phyloP scores from a whole-genome alignment of 2,113 vertebrate genomes.

The Caloenas nicobarica region DNA sequence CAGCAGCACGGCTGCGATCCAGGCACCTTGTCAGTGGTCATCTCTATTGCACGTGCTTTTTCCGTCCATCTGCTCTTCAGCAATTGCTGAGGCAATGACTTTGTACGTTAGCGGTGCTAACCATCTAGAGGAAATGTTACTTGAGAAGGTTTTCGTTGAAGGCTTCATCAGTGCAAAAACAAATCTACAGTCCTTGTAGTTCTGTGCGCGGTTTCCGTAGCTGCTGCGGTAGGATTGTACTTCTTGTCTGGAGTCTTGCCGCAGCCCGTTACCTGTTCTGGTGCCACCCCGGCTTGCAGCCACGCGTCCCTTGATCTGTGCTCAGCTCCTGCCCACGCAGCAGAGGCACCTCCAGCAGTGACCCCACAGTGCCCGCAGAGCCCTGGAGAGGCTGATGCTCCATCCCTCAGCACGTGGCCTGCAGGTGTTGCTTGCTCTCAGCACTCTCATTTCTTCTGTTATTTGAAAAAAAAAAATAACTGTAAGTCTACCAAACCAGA shows the following conservation, averaged over 20 bases:
- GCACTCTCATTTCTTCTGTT: background rate
- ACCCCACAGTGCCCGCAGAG: background rate
- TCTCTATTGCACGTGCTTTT: conserved; percentile 3
- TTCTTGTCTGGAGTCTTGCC: background rate
- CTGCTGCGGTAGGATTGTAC: background rate
- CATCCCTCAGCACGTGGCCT: background rate
- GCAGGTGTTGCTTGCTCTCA: background rate
- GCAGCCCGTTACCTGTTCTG: background rate
- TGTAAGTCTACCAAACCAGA: background rate
- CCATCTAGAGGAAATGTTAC: background rate
- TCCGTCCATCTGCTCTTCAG: conserved; percentile 13
- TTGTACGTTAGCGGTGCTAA: background rate
- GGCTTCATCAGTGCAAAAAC: background rate
- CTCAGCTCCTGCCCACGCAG: background rate
- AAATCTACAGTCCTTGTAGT: background rate
- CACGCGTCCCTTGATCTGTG: background rate
- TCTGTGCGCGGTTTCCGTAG: background rate
- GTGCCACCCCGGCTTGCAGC: background rate
- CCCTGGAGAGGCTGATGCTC: background rate
- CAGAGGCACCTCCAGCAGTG: background rate
- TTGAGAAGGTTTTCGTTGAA: background rate
- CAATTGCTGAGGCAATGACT: background rate
- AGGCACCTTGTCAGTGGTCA: background rate
- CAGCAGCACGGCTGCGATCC: background rate
- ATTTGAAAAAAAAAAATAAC: background rate